Evolutionary conservation across 1,140 invertebrate genomes (phyloP), one percentile per base, ranked within the genome.

Genomic region (Pteromalus puparum): DNA sequence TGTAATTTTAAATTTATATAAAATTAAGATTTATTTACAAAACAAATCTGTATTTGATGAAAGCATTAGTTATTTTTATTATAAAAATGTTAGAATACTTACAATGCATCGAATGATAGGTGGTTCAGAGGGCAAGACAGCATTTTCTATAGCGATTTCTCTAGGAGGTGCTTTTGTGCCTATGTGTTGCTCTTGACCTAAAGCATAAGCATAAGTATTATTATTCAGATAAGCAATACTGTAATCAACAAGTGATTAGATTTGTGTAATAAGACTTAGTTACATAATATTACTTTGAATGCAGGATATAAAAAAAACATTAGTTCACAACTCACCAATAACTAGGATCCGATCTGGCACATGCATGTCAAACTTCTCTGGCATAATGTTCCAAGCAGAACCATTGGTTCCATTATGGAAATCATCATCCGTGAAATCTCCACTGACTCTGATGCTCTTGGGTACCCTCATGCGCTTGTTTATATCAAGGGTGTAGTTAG

Each of bases 341-440:
- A 98, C 97, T 86, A 98, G 93, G 91, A 98, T 98, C 89, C 97
- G 94, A 87, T 98, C 97, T n/a, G 97, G 97, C 42, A 98, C 97
- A 90, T 96, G 95, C 97, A 98, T 98, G 86, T 97, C 95, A 91
- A 96, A 95, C 93, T 96, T 96, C 86, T 97, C 96, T 90, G 18
- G 90, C 82, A 91, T 90, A 88, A 87, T 68, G 89, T 74, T 95
- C 96, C 96, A 97, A 46, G 91, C 93, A 82, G 94, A 92, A 42
- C 94, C 94, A 91, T 95, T 96, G 48, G 93, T 94, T 76, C 92
- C 90, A 7, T 61, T 61, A 42, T 89, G 90, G 82, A 94, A 85
- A 85, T 94, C 93, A 48, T 96, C 95, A 73, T 96, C 94, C 87
- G 95, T 95, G 84, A 94, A 95, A 86, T 95, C 95, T 18, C 95